A percentile compares a stretch with the other conserved stretches of the same genome.
Conservation (phyloP, 1,140 invertebrate species). For the Oncopeltus fasciatus region DNA sequence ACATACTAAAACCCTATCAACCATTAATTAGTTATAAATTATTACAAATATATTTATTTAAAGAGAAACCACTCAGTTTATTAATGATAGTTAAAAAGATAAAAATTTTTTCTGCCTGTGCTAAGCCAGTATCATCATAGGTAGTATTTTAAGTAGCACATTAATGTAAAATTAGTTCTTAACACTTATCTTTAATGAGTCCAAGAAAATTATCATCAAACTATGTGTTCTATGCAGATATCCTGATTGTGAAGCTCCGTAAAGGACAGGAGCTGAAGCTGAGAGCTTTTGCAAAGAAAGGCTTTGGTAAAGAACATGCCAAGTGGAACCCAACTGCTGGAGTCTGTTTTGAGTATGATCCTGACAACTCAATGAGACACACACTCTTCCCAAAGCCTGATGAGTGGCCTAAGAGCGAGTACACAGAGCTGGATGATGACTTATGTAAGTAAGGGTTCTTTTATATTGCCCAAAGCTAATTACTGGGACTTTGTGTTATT, state of each 20-base stretch:
- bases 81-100: no score
- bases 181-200: no score
- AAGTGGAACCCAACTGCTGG: slow-evolving; percentile 99
- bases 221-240: slow-evolving; percentile 45
- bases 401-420: slow-evolving; percentile 98
- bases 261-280: slow-evolving; percentile 96
- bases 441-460: slow-evolving; percentile 45
- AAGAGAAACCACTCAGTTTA: no score
- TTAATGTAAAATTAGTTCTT: no score
- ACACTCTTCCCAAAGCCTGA: slow-evolving; percentile 94
- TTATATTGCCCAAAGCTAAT: neutral
- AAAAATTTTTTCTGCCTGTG: no score
- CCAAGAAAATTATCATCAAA: no score
- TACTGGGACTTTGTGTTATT: no score
- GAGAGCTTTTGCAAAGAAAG: slow-evolving; percentile 74
- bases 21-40: no score
- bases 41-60: no score
- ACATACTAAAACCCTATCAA: no score
- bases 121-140: no score
- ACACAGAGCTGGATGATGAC: slow-evolving; percentile 84
- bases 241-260: slow-evolving; percentile 91
- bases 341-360: slow-evolving; percentile 98
- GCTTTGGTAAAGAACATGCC: slow-evolving; percentile 98
- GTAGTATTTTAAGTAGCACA: no score
- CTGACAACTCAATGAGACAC: slow-evolving; percentile 93